Base-by-base conservation (phyloP, 2,888 invertebrate genomes). In the Dasysyrphus tricinctus region DNA sequence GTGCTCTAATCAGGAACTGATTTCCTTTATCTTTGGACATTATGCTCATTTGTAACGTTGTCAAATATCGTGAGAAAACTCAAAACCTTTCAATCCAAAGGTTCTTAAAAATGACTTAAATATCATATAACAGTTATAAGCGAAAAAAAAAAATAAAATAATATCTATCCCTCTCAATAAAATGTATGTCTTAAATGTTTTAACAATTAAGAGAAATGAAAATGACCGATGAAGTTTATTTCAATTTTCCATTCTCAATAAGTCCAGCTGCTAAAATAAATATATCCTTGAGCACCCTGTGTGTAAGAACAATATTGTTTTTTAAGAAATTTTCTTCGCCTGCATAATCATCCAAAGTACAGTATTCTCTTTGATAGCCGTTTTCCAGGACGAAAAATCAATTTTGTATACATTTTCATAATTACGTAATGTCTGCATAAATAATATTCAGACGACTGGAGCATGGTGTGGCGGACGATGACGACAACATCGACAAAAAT, bases 381-480 rank as follows among this genome's bases (percentile, higher is more conserved):
- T 42, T 39, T 61, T 61, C 19, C 39, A 24, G 61, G 37, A 39
- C 42, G 7, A 19, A 59, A 39, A 61, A 39, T 39, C 61, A 61
- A 39, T 61, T 61, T 61, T 61, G 24, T 39, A 61, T 39, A 24
- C 24, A 42, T 61, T 61, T 61, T 61, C 24, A 61, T 61, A 61
- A 61, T 61, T 61, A 61, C 24, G 12, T 42, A 32, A 59, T 59
- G 7, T 37, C 39, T 39, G 14, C 42, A 61, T 39, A 14, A 39
- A 24, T 5, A 19, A 16, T 12, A 16, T 19, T 24, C 39, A 61
- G 5, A 14, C 61, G 42, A 61, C 19, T 4, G 5, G 29, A 1
- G 14, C 56, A 1, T 7, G 32, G 51, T 12, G 5, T 5, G 32
- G 4, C 5, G 29, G 54, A 6, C 24, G 32, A 34, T 39, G 54